Base-by-base conservation (phyloP, 1,140 invertebrate species). In the Bombus huntii region DNA sequence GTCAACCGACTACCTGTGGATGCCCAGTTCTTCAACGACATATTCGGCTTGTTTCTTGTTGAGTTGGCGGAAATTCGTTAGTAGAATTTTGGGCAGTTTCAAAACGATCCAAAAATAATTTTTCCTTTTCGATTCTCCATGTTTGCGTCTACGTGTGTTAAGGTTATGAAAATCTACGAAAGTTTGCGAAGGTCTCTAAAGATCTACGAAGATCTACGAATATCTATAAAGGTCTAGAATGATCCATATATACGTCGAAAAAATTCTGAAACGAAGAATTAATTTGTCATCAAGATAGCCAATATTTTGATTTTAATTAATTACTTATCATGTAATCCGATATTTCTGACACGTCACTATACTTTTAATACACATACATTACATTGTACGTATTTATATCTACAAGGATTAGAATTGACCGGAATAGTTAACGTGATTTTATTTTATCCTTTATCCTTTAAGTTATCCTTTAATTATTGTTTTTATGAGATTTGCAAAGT, bases 1-100 rank as follows among this genome's bases (percentile, higher is more conserved):
- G 75, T 78, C 82, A 28, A 84, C 71, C 82, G 82, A 78, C 82
- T 70, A 78, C 75, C 82, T 84, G 82, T 78, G 82, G 75, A 77
- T 71, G 75, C 57, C 25, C 47, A 68, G 66, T 76, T 66, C 72
- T 53, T 83, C 42, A 42, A 53, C n/a, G 44, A 37, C 6, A 34
- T 72, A 44, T 66, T 62, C 72, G n/a, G n/a, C 1, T 37, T 22
- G 42, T 13, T 10, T 22, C 18, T 53, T 53, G 47, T 53, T 8
- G 0, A 59, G 25, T 10, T 28, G 34, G 25, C 9, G 31, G 53
- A 25, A 44, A 15, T n/a, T 34, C 44, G 47, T 57, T 13, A 10
- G 12, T 22, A 25, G 53, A 76, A 76, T 76, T 76, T n/a, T 37
- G 34, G 18, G 0, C 12, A 37, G 34, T 31, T 31, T 15, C 2